phyloP scores from a whole-genome alignment of 2,797 vertebrate genomes.

The Pteropus rufus region DNA sequence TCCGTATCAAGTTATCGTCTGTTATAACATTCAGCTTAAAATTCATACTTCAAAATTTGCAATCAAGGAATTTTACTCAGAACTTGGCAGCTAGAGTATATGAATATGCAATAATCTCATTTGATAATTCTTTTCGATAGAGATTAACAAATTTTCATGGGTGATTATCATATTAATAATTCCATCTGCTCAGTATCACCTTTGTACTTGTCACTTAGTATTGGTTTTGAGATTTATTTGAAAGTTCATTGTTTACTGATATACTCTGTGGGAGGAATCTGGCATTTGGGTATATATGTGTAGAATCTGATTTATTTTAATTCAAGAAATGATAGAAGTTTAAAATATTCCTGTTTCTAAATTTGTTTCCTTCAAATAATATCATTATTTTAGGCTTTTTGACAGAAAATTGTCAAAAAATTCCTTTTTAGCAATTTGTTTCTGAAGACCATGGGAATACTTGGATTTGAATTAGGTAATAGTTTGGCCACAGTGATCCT shows the following conservation, averaged over 20 bases:
- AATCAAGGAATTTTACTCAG: constrained; percentile 36
- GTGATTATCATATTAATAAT: neutral
- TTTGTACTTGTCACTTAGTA: neutral
- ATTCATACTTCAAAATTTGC: constrained; percentile 33
- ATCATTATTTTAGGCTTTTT: neutral
- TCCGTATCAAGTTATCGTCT: neutral
- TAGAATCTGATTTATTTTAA: neutral
- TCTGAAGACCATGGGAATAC: neutral
- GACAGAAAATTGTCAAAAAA: neutral
- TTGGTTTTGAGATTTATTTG: neutral
- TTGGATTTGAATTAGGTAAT: neutral
- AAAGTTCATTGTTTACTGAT: neutral
- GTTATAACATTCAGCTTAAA: constrained; percentile 13
- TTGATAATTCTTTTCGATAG: constrained; percentile 28
- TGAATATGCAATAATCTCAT: neutral
- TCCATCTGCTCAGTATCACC: neutral
- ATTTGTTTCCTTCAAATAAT: neutral
- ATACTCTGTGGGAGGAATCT: neutral
- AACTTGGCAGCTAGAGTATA: neutral
- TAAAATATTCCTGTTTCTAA: neutral
- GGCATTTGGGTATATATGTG: neutral
- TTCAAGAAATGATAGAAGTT: neutral
- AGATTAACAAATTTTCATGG: neutral
- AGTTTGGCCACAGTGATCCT: neutral
- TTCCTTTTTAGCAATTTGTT: neutral